Base-by-base conservation (phyloP, 1,140 invertebrate species). In the Gonatopus flavifemur region DNA sequence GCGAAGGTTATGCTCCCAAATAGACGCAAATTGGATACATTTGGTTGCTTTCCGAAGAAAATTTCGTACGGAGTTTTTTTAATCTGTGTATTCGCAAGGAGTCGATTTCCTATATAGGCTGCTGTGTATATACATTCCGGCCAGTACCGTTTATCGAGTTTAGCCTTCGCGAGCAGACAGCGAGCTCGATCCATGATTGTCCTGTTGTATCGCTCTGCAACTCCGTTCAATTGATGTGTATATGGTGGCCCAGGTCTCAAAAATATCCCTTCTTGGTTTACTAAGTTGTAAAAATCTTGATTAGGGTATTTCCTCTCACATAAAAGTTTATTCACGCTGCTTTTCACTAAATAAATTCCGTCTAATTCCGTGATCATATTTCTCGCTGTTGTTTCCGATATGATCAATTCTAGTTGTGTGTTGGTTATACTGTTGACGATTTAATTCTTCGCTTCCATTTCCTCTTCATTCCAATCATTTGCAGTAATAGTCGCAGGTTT, bases 401-500 rank as follows among this genome's bases (percentile, higher is more conserved):
- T n/a, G n/a, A n/a, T n/a, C n/a, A n/a, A n/a, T n/a, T n/a, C n/a
- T n/a, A n/a, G n/a, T n/a, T n/a, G n/a, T n/a, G n/a, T n/a, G n/a
- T n/a, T n/a, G n/a, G n/a, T 48, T 9, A 64, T 54, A 38, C 56
- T 51, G 41, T 61, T 60, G 24, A 61, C 58, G 20, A 66, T 67
- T 25, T 63, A 65, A 39, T 66, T 65, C 36, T 49, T 62, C 1
- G 59, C 59, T 55, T 52, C 62, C 40, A 64, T 38, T 38, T 68
- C 52, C n/a, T 54, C 58, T 30, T 53, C 42, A 0, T 61, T 39
- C 59, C 60, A 60, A 0, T 52, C 43, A 7, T 39, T 45, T 39
- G 57, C 48, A 10, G 31, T 15, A 24, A 55, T 55, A 1, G 8
- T 6, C 32, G n/a, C 12, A 7, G 39, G 48, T 19, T 22, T 55